Evolutionary conservation across 2,113 vertebrate species (phyloP), one percentile per base, ranked within the genome.

Genomic region (Tylochromis polylepis): DNA sequence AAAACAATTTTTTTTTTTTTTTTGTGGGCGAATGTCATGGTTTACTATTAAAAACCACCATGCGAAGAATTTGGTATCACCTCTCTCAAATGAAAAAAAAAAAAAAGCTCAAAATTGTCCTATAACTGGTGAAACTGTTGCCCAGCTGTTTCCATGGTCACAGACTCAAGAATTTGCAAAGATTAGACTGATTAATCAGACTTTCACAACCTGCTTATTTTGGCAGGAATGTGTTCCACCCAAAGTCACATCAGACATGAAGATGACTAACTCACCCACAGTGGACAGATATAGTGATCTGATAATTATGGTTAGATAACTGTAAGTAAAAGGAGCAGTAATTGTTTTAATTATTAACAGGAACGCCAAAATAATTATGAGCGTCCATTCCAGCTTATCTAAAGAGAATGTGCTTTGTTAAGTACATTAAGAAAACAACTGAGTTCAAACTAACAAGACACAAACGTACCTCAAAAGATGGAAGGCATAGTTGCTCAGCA

Each of bases 211-310:
- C 36, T n/a, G 31, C 36, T 81, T 70, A 12, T 62, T 81, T 38
- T 79, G 22, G 84, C 72, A 87, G 89, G 38, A 65, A 80, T 82
- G 82, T 72, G 15, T 82, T 62, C 87, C 92, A 86, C 88, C 89
- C 84, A 85, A 29, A 82, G 43, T 24, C 49, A 27, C 53, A 82
- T 56, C 41, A 87, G 58, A 81, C 57, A 82, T 46, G 2, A 67
- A 24, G 41, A 6, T 70, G 41, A 86, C 10, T 38, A 8, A 20
- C 43, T 55, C 38, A 43, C 53, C 11, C 16, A 29, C 72, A 24
- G 41, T 16, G 8, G 10, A 46, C 24, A 55, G 51, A 60, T 38
- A 18, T 31, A 46, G 65, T 43, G 22, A 72, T 46, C 14, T 46
- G 67, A 4, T 14, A 57, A 11, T 20, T 43, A 58, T 7, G 2